Evolutionary conservation across 2,113 vertebrate species (phyloP).

Genomic region (Hystrix cristata): DNA sequence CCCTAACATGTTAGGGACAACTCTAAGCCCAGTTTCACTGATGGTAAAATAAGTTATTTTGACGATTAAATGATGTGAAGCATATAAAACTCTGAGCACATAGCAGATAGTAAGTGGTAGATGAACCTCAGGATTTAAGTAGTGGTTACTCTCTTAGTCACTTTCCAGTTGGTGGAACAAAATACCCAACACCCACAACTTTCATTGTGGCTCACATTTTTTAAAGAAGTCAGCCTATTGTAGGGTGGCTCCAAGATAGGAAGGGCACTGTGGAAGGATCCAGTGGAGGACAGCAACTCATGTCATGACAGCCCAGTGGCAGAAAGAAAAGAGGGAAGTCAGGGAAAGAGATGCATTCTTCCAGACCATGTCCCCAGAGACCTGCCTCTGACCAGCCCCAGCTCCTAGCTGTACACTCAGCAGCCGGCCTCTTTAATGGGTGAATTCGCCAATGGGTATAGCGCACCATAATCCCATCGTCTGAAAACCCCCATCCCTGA

Average conservation of each 20-base stretch:
- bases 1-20: neutral
- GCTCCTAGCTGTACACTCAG: neutral
- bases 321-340: neutral
- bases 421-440: neutral
- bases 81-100: neutral
- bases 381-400: neutral
- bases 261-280: neutral
- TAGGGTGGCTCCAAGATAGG: neutral
- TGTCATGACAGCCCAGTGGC: neutral
- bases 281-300: neutral
- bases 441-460: neutral
- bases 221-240: neutral
- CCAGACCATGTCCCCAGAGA: neutral
- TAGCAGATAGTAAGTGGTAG: conserved; percentile 25
- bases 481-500: neutral
- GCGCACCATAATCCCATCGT: neutral
- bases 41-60: conserved; percentile 11
- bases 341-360: neutral
- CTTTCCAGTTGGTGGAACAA: neutral
- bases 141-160: neutral
- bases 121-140: neutral
- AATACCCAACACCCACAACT: neutral
- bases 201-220: neutral
- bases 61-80: neutral
- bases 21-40: neutral